Conservation (phyloP, 2,113 vertebrate genomes). For the Alectura lathami region DNA sequence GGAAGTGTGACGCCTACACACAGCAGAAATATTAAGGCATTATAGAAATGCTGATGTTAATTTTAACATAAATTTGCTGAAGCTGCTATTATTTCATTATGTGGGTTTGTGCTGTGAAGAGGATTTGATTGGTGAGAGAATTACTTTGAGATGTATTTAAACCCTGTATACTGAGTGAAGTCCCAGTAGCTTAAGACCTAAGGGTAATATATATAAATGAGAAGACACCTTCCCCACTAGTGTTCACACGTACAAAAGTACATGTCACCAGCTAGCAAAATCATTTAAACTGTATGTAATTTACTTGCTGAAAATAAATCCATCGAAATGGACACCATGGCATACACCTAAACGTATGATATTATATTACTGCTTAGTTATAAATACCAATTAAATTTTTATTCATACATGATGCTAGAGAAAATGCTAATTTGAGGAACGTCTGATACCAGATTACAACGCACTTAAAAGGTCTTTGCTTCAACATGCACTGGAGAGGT, state of each 20-base stretch:
- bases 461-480: conserved; percentile 14
- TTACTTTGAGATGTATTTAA: not conserved
- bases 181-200: no score
- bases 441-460: conserved; percentile 46
- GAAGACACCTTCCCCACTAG: not conserved
- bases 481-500: not conserved
- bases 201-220: not conserved
- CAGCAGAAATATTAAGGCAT: conserved; percentile 30
- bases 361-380: not conserved
- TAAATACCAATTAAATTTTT: conserved; percentile 14
- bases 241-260: not conserved
- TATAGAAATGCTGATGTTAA: conserved; percentile 18
- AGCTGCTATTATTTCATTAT: not conserved
- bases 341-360: not conserved
- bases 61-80: not conserved
- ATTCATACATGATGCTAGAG: not conserved
- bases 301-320: conserved; percentile 38
- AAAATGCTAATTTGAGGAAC: conserved; percentile 59
- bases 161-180: not conserved
- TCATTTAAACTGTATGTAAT: not conserved
- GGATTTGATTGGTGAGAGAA: not conserved
- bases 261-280: not conserved
- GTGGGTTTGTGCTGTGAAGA: not conserved
- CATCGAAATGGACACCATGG: conserved; percentile 8
- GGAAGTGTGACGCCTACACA: conserved; percentile 17